These are phyloP conservation scores for Drosophila santomea DNA, from an alignment of 1,140 invertebrate species.

Conservation along the genomic window DNA sequence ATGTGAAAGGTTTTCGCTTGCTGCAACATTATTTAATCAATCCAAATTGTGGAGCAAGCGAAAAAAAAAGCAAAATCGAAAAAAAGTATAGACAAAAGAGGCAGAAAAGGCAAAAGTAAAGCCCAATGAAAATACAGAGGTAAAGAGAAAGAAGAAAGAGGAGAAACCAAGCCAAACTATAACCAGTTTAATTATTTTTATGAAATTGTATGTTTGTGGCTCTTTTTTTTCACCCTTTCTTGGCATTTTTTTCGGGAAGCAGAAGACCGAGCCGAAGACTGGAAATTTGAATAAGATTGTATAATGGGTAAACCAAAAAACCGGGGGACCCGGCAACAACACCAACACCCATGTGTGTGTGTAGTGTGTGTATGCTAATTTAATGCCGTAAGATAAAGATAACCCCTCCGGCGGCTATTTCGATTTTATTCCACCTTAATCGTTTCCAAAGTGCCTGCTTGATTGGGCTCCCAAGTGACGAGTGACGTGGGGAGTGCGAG, in stretches of 20 bases:
- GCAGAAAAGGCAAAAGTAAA: conserved; percentile 24
- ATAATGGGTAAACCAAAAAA: conserved; percentile 58
- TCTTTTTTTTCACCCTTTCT: conserved; percentile 45
- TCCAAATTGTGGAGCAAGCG: conserved; percentile 80
- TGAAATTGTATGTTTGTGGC: conserved; percentile 65
- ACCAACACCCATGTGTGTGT: conserved; percentile 34
- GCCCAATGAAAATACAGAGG: conserved; percentile 23
- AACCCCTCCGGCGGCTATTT: conserved; percentile 55
- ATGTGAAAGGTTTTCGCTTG: conserved; percentile 83
- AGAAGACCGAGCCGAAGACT: conserved; percentile 16
- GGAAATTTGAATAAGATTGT: conserved; percentile 80
- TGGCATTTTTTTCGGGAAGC: conserved; percentile 3
- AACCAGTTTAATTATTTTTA: conserved; percentile 82
- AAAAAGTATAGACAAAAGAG: conserved; percentile 63
- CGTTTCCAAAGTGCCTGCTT: conserved; percentile 40
- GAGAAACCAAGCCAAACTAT: conserved; percentile 45
- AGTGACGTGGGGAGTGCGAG: background rate
- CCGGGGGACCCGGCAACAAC: conserved; percentile 24
- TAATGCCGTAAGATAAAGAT: conserved; percentile 44
- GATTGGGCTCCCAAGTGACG: conserved; percentile 52
- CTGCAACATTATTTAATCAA: conserved; percentile 83
- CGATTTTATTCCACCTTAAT: conserved; percentile 35
- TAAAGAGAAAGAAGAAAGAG: conserved; percentile 22
- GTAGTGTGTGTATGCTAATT: conserved; percentile 49
- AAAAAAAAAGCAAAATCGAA: conserved; percentile 69